phyloP scores from a whole-genome alignment of 2,888 invertebrate species.

The Melangyna quadrimaculata region DNA sequence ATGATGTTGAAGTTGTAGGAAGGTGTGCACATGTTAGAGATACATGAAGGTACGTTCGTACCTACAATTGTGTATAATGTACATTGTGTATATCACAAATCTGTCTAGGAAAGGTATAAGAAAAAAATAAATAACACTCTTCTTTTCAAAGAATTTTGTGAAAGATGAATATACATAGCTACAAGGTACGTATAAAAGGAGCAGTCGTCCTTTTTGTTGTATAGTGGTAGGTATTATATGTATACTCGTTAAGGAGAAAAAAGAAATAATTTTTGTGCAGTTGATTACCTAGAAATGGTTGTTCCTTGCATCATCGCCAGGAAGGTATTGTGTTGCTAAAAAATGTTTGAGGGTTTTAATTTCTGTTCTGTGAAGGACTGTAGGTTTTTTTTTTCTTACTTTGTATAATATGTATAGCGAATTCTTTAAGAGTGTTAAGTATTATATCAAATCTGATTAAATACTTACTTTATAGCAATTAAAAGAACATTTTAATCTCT shows the following conservation, averaged over 20 bases:
- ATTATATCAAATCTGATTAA: constrained; percentile 26
- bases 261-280: constrained; percentile 42
- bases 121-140: not conserved
- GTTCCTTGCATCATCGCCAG: constrained; percentile 10
- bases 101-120: constrained; percentile 3
- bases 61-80: constrained; percentile 11
- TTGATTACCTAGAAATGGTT: constrained; percentile 41
- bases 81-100: constrained; percentile 21
- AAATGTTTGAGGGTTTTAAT: constrained; percentile 18
- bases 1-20: not conserved
- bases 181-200: too few species aligned
- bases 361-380: not conserved
- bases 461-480: constrained; percentile 29
- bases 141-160: constrained; percentile 18
- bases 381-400: not conserved
- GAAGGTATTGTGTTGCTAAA: constrained; percentile 7
- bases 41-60: constrained; percentile 2
- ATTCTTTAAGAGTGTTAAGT: constrained; percentile 23
- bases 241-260: constrained; percentile 11
- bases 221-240: too few species aligned
- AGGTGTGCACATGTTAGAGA: constrained; percentile 25
- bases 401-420: not conserved
- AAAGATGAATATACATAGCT: not conserved
- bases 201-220: constrained; percentile 23
- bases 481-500: constrained; percentile 5